Evolutionary conservation across 2,888 invertebrate species (phyloP), one percentile per base, ranked within the genome.

Genomic region (Drosophila sordidula): DNA sequence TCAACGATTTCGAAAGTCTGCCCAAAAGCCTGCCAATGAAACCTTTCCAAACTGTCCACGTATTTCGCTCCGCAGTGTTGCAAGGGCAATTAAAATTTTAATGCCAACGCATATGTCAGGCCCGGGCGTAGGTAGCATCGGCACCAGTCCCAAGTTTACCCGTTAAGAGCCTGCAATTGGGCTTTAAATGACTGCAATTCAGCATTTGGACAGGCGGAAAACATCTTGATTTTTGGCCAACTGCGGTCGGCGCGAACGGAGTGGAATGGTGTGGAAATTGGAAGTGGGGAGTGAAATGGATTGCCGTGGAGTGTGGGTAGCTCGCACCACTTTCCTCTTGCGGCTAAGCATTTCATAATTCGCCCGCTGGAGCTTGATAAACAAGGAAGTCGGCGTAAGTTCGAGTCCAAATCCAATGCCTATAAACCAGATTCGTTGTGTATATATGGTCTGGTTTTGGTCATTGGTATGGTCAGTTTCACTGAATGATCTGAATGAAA

Each of bases 401-500:
- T 63, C 71, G 80, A 63, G 50, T 57, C 62, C 68, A 55, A 86
- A 67, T 64, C 58, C 54, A 63, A 69, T 62, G 58, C 25, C 50
- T 29, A 55, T 78, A 87, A 87, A 87, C 82, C 84, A 87, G 87
- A 82, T 78, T 70, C 46, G 68, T 36, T 61, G 62, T 76, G 44
- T 52, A 56, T 18, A 29, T 65, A 34, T 70, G 59, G 58, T 42
- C 47, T 59, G 47, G 25, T 51, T 87, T 76, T 84, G 87, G 73
- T 52, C 69, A 78, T 75, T 80, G 85, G 70, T 59, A 66, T 80
- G 85, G 70, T 59, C 76, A 69, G 70, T 81, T 83, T 80, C 68
- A 67, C 78, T 77, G 58, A 69, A 80, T 75, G 64, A 73, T 75
- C 75, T 75, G 75, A 77, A 85, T 84, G 84, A 87, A 84, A 87